Evolutionary conservation across 2,888 invertebrate species (phyloP).

Genomic region (Boloria selene): DNA sequence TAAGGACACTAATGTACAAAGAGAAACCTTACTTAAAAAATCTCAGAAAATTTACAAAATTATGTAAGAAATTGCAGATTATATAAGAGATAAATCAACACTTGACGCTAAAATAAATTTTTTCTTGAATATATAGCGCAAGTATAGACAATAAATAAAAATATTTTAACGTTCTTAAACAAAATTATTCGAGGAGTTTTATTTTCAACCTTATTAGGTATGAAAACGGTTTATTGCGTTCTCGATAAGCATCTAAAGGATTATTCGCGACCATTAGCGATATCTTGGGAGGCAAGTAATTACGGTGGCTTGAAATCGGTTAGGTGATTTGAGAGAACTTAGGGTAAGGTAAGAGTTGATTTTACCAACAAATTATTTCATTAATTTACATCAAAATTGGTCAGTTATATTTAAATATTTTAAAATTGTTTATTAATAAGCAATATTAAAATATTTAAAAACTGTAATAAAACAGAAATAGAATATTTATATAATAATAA

Average conservation of each 20-base stretch:
- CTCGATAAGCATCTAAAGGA: slow-evolving; percentile 24
- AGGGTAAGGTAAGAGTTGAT: not conserved
- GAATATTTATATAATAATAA: too few species aligned
- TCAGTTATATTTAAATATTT: too few species aligned
- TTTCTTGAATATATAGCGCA: too few species aligned
- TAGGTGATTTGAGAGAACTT: slow-evolving; percentile 14
- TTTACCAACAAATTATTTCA: too few species aligned
- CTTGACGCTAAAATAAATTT: too few species aligned
- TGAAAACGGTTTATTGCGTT: slow-evolving; percentile 20
- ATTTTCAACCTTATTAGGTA: slow-evolving; percentile 8
- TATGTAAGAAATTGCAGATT: not conserved
- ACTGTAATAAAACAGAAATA: too few species aligned
- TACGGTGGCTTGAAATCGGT: not conserved
- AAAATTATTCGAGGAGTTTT: slow-evolving; percentile 1
- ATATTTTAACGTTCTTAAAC: not conserved
- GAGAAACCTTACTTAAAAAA: too few species aligned
- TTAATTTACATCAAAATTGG: too few species aligned
- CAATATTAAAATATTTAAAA: too few species aligned
- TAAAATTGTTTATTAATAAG: too few species aligned
- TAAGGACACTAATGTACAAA: too few species aligned
- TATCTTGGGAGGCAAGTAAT: not conserved
- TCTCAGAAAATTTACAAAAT: too few species aligned
- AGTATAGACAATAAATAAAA: not conserved
- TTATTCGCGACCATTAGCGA: slow-evolving; percentile 19
- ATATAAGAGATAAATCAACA: not conserved